phyloP scores from a whole-genome alignment of 2,797 vertebrate species.

The Sebastes elongatus region DNA sequence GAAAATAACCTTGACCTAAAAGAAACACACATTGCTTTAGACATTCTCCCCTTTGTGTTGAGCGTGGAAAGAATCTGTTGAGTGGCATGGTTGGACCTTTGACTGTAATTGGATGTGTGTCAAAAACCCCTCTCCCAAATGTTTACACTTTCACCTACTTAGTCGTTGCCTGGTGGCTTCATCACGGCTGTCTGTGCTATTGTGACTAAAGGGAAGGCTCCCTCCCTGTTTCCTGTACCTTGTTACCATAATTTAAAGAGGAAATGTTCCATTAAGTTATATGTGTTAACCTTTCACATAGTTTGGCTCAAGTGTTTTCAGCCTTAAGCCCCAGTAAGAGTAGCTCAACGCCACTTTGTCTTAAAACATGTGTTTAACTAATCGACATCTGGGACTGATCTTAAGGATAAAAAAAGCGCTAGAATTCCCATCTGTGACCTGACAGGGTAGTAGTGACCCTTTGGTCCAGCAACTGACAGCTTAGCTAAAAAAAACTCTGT shows the following conservation, averaged over 20 bases:
- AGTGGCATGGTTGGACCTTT: constrained; percentile 34
- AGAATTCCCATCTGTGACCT: constrained; percentile 31
- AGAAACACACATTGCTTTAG: neutral
- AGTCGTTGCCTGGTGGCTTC: constrained; percentile 6
- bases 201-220: constrained; percentile 31
- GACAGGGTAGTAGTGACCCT: neutral
- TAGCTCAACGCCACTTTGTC: neutral
- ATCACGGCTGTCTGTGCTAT: constrained; percentile 8
- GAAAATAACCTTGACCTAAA: constrained; percentile 45
- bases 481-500: constrained; percentile 26
- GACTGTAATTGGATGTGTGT: constrained; percentile 48
- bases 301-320: neutral
- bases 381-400: constrained; percentile 33
- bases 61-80: constrained; percentile 64
- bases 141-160: constrained; percentile 74
- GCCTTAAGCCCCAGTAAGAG: neutral
- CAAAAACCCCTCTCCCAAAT: constrained; percentile 39
- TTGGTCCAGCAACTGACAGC: constrained; percentile 28
- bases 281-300: constrained; percentile 14
- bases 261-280: constrained; percentile 37
- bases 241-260: constrained; percentile 9
- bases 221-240: constrained; percentile 37
- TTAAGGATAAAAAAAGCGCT: neutral
- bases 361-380: neutral
- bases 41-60: constrained; percentile 48